Conservation (phyloP, 92 coral and sea anemone genomes). For the Diadumene lineata region DNA sequence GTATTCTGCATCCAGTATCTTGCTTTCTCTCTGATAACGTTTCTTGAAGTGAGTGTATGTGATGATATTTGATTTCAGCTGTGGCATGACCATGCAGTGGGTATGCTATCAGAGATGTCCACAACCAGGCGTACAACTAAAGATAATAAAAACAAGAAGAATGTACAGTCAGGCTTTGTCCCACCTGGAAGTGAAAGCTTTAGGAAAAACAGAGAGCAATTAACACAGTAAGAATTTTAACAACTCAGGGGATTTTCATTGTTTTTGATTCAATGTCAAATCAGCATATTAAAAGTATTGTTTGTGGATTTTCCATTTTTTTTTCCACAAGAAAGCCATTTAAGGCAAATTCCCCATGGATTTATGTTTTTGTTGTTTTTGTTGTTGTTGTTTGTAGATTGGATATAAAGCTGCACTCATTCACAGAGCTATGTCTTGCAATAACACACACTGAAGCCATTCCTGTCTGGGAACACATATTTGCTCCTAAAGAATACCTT, state of each 20-base stretch:
- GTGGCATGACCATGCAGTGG: conserved; percentile 85
- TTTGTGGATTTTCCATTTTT: too few species aligned
- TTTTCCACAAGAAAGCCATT: too few species aligned
- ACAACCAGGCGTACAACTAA: conserved; percentile 46
- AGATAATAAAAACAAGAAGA: conserved; percentile 91
- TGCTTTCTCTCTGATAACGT: background rate
- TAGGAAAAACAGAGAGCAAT: conserved; percentile 83
- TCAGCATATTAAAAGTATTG: too few species aligned
- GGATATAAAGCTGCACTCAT: conserved; percentile 78
- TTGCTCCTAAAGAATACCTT: conserved; percentile 95
- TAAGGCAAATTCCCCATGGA: too few species aligned
- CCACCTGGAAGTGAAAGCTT: conserved; percentile 97
- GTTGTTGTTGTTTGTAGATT: conserved; percentile 43
- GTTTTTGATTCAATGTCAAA: too few species aligned
- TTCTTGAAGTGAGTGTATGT: background rate
- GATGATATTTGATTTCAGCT: conserved; percentile 36
- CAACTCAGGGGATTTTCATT: too few species aligned
- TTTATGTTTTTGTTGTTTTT: too few species aligned
- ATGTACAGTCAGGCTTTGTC: conserved; percentile 61
- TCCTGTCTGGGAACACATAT: conserved; percentile 99
- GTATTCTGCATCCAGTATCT: background rate
- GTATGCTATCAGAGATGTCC: conserved; percentile 74
- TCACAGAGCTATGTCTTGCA: conserved; percentile 84
- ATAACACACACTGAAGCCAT: conserved; percentile 89
- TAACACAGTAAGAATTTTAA: conserved; percentile 63